Percentiles rank a stretch among this genome's conserved stretches.
phyloP scores from a whole-genome alignment of 2,797 vertebrate genomes.

The Adrianichthys oophorus region DNA sequence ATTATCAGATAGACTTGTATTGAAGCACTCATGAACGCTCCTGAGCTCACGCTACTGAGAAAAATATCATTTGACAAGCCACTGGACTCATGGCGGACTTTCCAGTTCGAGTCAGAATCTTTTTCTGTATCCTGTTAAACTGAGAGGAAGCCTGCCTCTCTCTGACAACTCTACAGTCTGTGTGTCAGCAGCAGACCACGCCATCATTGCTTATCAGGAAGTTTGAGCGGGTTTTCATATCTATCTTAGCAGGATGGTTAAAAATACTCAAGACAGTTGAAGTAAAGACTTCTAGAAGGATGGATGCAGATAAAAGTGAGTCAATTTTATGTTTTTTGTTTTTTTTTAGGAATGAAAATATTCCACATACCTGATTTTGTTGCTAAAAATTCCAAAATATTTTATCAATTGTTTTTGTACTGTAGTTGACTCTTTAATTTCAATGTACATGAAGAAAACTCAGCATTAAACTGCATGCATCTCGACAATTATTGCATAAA shows the following conservation, averaged over 20 bases:
- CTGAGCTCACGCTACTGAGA: no score
- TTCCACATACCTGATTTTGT: neutral
- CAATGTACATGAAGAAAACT: no score
- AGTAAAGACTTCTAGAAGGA: conserved; percentile 5
- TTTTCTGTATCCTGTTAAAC: conserved; percentile 47
- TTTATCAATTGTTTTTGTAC: no score
- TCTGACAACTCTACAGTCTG: conserved; percentile 46
- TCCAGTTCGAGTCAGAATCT: neutral
- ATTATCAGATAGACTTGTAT: no score
- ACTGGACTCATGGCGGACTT: neutral
- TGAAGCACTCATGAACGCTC: no score
- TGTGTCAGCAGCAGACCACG: conserved; percentile 20
- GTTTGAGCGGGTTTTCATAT: conserved; percentile 19
- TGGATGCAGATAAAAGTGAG: conserved; percentile 56
- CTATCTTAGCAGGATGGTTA: conserved; percentile 9
- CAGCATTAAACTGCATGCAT: no score
- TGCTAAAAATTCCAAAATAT: neutral
- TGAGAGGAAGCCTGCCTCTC: conserved; percentile 63
- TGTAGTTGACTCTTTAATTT: no score
- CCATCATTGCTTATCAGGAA: conserved; percentile 16
- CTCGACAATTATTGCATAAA: no score
- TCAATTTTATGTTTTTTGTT: conserved; percentile 5
- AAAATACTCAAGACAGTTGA: conserved; percentile 3
- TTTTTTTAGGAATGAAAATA: neutral
- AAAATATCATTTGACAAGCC: neutral